Conservation (phyloP, 1,140 invertebrate species). For the Thrips palmi region DNA sequence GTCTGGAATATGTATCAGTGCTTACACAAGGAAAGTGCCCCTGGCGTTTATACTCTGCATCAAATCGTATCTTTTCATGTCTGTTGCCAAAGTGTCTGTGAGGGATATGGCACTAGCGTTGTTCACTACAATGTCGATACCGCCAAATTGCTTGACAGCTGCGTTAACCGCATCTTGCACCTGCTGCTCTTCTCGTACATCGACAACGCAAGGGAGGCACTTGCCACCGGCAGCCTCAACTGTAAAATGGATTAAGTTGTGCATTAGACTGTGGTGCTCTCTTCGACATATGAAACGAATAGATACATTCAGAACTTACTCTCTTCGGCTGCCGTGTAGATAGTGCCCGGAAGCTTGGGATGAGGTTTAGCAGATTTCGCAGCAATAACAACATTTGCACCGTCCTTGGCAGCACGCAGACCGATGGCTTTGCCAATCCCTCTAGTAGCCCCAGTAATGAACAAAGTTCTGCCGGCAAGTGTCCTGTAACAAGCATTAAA, state of each 20-base stretch:
- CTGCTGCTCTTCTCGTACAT: conserved; percentile 75
- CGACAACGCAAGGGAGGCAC: conserved; percentile 81
- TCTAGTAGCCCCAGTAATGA: conserved; percentile 93
- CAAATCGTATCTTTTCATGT: conserved; percentile 91
- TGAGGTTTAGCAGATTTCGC: conserved; percentile 92
- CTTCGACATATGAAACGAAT: too few species aligned
- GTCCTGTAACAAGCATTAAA: conserved; percentile 37
- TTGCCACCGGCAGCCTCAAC: conserved; percentile 83
- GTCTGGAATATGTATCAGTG: too few species aligned
- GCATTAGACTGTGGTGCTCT: too few species aligned
- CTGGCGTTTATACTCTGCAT: conserved; percentile 86
- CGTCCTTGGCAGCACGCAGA: conserved; percentile 81
- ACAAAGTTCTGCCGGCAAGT: conserved; percentile 77
- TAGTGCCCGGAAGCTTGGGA: conserved; percentile 95
- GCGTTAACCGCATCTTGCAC: conserved; percentile 66
- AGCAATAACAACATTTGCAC: conserved; percentile 85
- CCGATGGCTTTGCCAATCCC: conserved; percentile 97
- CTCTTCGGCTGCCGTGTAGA: conserved; percentile 92
- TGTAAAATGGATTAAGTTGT: conserved; percentile 29
- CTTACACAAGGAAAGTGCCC: conserved; percentile 82
- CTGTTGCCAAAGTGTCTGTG: conserved; percentile 64
- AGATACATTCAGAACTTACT: too few species aligned
- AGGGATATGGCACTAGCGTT: conserved; percentile 96
- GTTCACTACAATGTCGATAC: conserved; percentile 89
- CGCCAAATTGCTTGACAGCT: conserved; percentile 82